Evolutionary conservation across 2,113 vertebrate genomes (phyloP).

Genomic region (Cavia aperea): DNA sequence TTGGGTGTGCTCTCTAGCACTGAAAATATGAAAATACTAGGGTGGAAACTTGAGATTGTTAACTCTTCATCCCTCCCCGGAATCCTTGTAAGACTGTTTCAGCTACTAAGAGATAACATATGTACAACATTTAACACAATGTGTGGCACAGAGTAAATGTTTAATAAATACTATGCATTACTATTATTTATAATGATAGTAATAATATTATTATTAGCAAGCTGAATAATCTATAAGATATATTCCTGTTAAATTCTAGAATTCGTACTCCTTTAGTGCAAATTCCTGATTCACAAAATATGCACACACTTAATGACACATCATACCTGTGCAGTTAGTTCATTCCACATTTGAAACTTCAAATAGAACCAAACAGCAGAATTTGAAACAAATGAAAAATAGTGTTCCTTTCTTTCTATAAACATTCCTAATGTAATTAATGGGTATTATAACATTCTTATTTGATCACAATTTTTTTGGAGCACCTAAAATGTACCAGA

Average conservation of each 20-base stretch:
- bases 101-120: not conserved
- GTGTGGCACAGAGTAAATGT: not conserved
- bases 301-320: not conserved
- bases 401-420: not conserved
- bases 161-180: not conserved
- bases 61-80: not conserved
- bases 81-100: not conserved
- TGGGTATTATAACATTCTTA: not conserved
- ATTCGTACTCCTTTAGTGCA: not conserved
- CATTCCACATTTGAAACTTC: slow-evolving; percentile 24
- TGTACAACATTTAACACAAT: not conserved
- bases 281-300: slow-evolving; percentile 9
- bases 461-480: not conserved
- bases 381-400: slow-evolving; percentile 16
- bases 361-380: not conserved
- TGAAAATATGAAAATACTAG: not conserved
- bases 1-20: not conserved
- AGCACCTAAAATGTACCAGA: not conserved
- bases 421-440: not conserved
- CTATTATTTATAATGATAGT: not conserved
- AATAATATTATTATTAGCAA: not conserved
- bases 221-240: not conserved
- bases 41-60: not conserved
- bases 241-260: not conserved
- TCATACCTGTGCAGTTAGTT: not conserved